Percentiles rank a stretch among this genome's conserved stretches.
phyloP scores from a whole-genome alignment of 2,113 vertebrate species.

The Actinemys pallida region DNA sequence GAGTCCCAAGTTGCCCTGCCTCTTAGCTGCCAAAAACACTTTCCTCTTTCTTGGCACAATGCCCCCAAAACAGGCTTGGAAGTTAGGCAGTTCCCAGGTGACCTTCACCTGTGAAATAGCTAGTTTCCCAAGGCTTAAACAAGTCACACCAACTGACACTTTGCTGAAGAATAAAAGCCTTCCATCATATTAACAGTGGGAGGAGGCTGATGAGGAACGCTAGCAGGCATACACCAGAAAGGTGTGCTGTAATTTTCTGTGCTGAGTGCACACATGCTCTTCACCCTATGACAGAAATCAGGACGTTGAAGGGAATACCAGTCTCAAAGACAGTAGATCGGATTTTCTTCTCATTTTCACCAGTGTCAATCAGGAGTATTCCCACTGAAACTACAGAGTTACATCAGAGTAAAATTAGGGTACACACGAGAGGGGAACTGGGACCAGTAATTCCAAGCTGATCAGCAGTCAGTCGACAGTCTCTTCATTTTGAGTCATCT shows the following conservation, averaged over 20 bases:
- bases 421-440: not conserved
- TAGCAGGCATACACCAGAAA: not conserved
- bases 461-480: fast-evolving
- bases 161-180: not conserved
- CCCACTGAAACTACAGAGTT: not conserved
- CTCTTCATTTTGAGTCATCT: slow-evolving; percentile 2
- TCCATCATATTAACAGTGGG: not conserved
- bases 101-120: not conserved
- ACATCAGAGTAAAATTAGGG: not conserved
- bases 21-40: not conserved
- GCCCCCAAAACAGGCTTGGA: not conserved
- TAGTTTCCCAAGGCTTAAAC: not conserved
- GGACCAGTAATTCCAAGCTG: not conserved
- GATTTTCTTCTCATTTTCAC: not conserved
- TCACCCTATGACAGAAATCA: not conserved
- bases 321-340: not conserved
- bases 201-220: not conserved
- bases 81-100: not conserved
- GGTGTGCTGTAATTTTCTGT: not conserved
- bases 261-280: not conserved
- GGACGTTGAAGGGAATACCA: not conserved
- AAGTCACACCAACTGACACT: not conserved
- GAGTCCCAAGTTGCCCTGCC: not conserved
- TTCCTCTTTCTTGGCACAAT: not conserved
- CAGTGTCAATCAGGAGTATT: slow-evolving; percentile 3